phyloP scores from a whole-genome alignment of 2,797 vertebrate species.

The Siniperca undulata region DNA sequence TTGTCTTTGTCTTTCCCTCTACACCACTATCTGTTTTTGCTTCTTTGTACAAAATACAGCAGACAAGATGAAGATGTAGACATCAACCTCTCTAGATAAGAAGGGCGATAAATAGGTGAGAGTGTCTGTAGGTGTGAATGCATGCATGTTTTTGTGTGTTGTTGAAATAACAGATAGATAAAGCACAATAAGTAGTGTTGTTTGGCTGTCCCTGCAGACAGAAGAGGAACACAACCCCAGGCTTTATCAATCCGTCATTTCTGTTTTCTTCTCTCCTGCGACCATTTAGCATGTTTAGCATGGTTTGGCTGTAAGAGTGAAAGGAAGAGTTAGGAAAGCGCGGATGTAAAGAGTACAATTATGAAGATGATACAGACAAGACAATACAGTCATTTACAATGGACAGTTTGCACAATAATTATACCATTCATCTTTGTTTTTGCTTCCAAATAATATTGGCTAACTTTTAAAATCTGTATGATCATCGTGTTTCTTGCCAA shows the following conservation, averaged over 20 bases:
- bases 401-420: background rate
- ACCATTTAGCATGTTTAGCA: slow-evolving; percentile 47
- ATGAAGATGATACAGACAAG: slow-evolving; percentile 18
- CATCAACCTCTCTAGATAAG: slow-evolving; percentile 64
- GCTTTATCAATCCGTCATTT: slow-evolving; percentile 62
- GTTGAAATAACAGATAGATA: slow-evolving; percentile 59
- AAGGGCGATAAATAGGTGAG: slow-evolving; percentile 59
- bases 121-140: slow-evolving; percentile 33
- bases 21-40: slow-evolving; percentile 50
- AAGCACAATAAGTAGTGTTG: slow-evolving; percentile 44
- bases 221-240: slow-evolving; percentile 41
- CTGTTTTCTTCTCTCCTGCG: slow-evolving; percentile 42
- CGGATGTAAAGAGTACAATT: slow-evolving; percentile 8
- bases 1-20: slow-evolving; percentile 42
- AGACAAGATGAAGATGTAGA: slow-evolving; percentile 65
- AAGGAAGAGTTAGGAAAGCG: slow-evolving; percentile 1
- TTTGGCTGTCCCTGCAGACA: slow-evolving; percentile 43
- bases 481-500: background rate
- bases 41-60: slow-evolving; percentile 29
- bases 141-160: slow-evolving; percentile 37
- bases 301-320: slow-evolving; percentile 24
- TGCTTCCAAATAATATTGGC: background rate
- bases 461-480: background rate
- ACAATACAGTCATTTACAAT: background rate
- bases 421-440: background rate